Base-by-base conservation (phyloP, 2,113 vertebrate species). In the Phrynocephalus versicolor region DNA sequence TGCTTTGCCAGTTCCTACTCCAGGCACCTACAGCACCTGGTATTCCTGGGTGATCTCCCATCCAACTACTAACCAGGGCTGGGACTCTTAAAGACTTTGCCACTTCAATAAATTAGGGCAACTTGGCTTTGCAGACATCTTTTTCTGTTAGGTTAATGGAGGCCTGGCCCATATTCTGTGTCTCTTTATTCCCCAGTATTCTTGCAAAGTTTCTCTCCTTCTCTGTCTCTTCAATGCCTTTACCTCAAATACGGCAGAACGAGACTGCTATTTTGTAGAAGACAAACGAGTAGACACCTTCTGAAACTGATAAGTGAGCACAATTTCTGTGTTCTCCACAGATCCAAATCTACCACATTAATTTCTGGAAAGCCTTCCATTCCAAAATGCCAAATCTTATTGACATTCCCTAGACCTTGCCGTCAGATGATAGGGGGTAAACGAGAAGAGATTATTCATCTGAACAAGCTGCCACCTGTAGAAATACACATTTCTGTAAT, bases 381-480 rank as follows among this genome's bases (percentile, higher is more conserved):
- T 83, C 71, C 41, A 16, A 65, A 79, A 33, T 83, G 57, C 33
- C 65, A 83, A 79, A 80, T 77, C 25, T 13, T 76, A 57, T 10
- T 45, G 39, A 60, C 81, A 37, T 33, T 35, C 35, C 15, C 62
- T 2, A 78, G 45, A 15, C 74, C 79, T 88, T 79, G 77, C 79
- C 41, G 58, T 82, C 60, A 83, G 41, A 85, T 35, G 2, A 35
- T 6, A 67, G 18, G 21, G 57, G 73, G 41, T 18, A 37, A 39
- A 76, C 60, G 41, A 33, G 83, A 83, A 73, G 3, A 79, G 25
- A 55, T 41, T 27, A 45, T 39, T 62, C 62, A 60, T 57, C 60
- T 75, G 80, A 67, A 65, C 15, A 89, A 84, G 33, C 76, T 35
- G 55, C 51, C 83, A 85, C 19, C 41, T 76, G 35, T 67, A 85